phyloP scores from a whole-genome alignment of 2,888 invertebrate species.

The Brachypalpus laphriformis region DNA sequence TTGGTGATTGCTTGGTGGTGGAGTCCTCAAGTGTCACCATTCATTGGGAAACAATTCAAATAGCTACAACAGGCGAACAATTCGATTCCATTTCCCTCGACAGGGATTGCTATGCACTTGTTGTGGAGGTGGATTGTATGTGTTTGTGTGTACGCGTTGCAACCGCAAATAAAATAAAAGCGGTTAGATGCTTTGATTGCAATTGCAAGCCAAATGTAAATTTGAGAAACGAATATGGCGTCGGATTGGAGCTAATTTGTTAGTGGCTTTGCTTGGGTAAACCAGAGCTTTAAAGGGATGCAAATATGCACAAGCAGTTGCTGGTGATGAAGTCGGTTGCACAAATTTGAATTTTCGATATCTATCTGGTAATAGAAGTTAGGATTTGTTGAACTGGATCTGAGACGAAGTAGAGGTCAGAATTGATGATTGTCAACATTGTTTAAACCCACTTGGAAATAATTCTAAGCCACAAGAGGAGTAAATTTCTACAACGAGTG shows the following conservation, averaged over 20 bases:
- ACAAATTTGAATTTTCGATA: neutral
- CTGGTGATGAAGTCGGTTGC: neutral
- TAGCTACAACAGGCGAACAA: neutral
- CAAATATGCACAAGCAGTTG: neutral
- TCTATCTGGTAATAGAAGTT: no score
- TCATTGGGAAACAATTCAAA: constrained; percentile 22
- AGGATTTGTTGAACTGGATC: no score
- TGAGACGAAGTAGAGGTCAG: no score
- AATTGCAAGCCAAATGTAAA: constrained; percentile 18
- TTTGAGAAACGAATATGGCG: constrained; percentile 18
- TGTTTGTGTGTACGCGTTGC: neutral
- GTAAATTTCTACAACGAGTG: no score
- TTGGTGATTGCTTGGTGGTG: neutral
- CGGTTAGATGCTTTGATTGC: constrained; percentile 35
- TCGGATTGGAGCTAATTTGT: constrained; percentile 21
- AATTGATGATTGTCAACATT: no score
- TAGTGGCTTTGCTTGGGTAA: constrained; percentile 10
- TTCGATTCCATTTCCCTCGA: constrained; percentile 21
- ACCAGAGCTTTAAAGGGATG: constrained; percentile 1
- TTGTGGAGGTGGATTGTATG: neutral
- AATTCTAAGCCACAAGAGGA: no score
- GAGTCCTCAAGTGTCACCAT: neutral
- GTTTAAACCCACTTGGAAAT: no score
- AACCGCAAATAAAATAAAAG: constrained; percentile 44
- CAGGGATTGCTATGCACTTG: neutral